A percentile compares a stretch with the other conserved stretches of the same genome.
phyloP scores from a whole-genome alignment of 1,140 invertebrate species.

The Sweltsa coloradensis region DNA sequence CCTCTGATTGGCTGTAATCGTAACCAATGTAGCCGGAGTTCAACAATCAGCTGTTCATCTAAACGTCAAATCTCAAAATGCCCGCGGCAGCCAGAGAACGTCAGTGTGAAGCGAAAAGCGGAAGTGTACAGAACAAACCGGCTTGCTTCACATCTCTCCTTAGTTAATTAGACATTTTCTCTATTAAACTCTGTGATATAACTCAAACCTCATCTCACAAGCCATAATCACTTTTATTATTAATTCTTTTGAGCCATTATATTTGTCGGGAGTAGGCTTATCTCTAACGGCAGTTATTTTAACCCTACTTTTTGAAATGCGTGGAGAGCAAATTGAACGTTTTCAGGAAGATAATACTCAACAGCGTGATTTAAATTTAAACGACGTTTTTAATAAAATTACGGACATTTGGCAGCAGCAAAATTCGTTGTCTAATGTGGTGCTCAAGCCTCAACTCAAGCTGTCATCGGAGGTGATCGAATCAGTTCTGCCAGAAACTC shows the following conservation, averaged over 20 bases:
- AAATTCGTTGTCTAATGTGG: slow-evolving; percentile 12
- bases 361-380: slow-evolving; percentile 16
- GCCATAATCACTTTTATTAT: neutral
- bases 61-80: neutral
- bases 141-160: neutral
- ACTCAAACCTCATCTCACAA: neutral
- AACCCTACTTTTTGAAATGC: slow-evolving; percentile 7
- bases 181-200: neutral
- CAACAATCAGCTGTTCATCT: slow-evolving; percentile 5
- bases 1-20: slow-evolving; percentile 1
- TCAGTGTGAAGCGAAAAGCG: neutral
- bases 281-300: neutral
- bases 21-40: slow-evolving; percentile 1
- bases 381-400: slow-evolving; percentile 20
- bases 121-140: neutral
- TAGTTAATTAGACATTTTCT: neutral
- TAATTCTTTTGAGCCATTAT: neutral
- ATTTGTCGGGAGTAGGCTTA: neutral
- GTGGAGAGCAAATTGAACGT: slow-evolving; percentile 17
- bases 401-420: slow-evolving; percentile 19
- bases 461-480: slow-evolving; percentile 20
- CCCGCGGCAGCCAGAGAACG: neutral
- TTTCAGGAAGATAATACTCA: slow-evolving; percentile 17
- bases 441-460: too few species aligned
- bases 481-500: slow-evolving; percentile 16